Percentiles rank a stretch among this genome's conserved stretches.
Conservation (phyloP, 2,113 vertebrate genomes). For the Corythoichthys intestinalis region DNA sequence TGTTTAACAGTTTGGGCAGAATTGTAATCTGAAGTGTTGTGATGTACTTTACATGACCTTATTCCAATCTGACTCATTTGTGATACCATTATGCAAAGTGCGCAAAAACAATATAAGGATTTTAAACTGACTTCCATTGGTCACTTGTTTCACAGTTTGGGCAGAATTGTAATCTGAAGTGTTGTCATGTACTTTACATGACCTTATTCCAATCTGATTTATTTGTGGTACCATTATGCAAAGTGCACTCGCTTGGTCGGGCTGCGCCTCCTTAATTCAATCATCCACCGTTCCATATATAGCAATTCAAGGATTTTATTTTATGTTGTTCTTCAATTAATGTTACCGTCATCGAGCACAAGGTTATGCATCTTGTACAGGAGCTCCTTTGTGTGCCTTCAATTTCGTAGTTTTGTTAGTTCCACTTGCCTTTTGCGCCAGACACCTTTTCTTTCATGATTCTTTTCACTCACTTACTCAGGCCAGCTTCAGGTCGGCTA, state of each 20-base stretch:
- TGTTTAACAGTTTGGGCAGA: too few relatives aligned
- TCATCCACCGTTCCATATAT: conserved; percentile 4
- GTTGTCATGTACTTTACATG: conserved; percentile 33
- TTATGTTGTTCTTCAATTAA: conserved; percentile 11
- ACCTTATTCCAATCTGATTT: conserved; percentile 44
- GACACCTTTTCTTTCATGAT: not conserved
- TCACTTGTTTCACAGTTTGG: too few relatives aligned
- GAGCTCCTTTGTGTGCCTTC: not conserved
- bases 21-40: conserved; percentile 7
- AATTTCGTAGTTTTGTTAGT: not conserved
- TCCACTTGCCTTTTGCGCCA: not conserved
- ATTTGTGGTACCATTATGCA: conserved; percentile 41
- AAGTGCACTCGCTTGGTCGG: conserved; percentile 30
- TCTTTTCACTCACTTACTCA: not conserved
- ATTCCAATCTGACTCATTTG: conserved; percentile 54
- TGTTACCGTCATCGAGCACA: not conserved
- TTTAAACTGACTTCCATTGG: too few relatives aligned
- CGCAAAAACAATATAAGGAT: not conserved
- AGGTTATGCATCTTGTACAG: not conserved
- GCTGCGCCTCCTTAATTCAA: conserved; percentile 16
- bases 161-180: not conserved
- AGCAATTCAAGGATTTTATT: conserved; percentile 11
- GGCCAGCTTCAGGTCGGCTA: not conserved
- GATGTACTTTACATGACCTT: conserved; percentile 30
- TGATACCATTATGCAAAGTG: conserved; percentile 25